Conservation (phyloP, 2,797 vertebrate species). For the Argyrosomus regius region DNA sequence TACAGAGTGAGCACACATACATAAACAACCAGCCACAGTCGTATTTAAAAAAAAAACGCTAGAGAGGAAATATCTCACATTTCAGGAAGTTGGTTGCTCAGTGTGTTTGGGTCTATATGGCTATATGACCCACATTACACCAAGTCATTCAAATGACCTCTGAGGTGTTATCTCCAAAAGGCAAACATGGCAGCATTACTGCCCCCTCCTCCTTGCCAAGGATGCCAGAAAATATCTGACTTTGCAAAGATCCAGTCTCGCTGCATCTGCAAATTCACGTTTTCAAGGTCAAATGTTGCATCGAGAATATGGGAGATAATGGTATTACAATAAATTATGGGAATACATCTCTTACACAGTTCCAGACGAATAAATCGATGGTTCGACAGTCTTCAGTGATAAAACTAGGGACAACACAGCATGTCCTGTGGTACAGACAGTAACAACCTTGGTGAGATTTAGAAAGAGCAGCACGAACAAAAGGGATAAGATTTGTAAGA, state of each 20-base stretch:
- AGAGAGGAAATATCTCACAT: slow-evolving; percentile 58
- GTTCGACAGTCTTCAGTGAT: slow-evolving; percentile 22
- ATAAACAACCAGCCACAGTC: slow-evolving; percentile 48
- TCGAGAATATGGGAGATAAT: slow-evolving; percentile 60
- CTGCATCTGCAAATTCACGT: slow-evolving; percentile 68
- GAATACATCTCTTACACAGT: slow-evolving; percentile 40
- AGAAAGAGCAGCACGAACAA: slow-evolving; percentile 25
- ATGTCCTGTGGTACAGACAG: not conserved
- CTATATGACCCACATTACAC: slow-evolving; percentile 68
- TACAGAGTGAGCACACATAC: slow-evolving; percentile 49
- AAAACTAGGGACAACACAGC: slow-evolving; percentile 23
- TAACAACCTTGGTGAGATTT: slow-evolving; percentile 31
- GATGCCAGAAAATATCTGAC: slow-evolving; percentile 71
- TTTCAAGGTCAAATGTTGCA: slow-evolving; percentile 76
- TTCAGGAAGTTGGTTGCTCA: slow-evolving; percentile 49
- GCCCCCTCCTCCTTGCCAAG: slow-evolving; percentile 45
- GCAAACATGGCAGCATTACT: slow-evolving; percentile 66
- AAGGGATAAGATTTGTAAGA: slow-evolving; percentile 22
- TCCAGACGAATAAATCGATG: slow-evolving; percentile 51
- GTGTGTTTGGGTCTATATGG: slow-evolving; percentile 45
- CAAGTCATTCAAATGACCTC: slow-evolving; percentile 70
- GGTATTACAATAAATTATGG: slow-evolving; percentile 62
- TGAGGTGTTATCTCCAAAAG: slow-evolving; percentile 72
- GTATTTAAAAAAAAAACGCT: slow-evolving; percentile 32
- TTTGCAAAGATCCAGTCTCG: slow-evolving; percentile 69